Evolutionary conservation across 2,797 vertebrate genomes (phyloP).

Genomic region (Silurus lanzhouensis): DNA sequence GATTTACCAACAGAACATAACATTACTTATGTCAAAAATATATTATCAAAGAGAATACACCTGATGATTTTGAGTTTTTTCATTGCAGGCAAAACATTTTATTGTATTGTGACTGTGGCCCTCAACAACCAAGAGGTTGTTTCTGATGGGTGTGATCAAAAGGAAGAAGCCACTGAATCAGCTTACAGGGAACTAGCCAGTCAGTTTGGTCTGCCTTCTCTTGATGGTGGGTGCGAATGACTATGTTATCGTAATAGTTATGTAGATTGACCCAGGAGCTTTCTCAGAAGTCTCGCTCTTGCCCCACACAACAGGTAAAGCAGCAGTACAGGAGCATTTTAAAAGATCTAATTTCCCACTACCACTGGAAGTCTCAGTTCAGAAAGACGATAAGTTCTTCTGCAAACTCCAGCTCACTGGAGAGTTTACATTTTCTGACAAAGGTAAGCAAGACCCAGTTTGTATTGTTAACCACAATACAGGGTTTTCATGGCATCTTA

Average conservation of each 20-base stretch:
- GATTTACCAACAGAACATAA: not conserved
- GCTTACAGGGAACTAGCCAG: conserved; percentile 53
- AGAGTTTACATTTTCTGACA: conserved; percentile 51
- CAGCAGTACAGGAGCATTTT: conserved; percentile 51
- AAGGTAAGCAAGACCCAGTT: conserved; percentile 47
- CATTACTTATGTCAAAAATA: not conserved
- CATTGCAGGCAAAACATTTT: conserved; percentile 46
- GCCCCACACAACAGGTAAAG: conserved; percentile 33
- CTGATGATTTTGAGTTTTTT: not conserved
- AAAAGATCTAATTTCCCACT: conserved; percentile 12
- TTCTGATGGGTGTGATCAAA: conserved; percentile 4
- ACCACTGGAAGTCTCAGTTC: conserved; percentile 23
- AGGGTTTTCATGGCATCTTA: too few relatives aligned
- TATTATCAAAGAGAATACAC: not conserved
- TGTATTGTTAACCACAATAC: not conserved
- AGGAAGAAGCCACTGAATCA: conserved; percentile 49
- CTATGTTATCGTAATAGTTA: not conserved
- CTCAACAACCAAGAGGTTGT: conserved; percentile 37
- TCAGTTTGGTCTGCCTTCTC: conserved; percentile 38
- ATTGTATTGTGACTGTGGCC: conserved; percentile 53
- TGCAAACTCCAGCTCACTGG: conserved; percentile 55
- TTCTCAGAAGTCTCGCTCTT: conserved; percentile 4
- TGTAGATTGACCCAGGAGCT: not conserved
- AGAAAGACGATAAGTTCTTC: conserved; percentile 9
- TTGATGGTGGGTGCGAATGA: conserved; percentile 34